phyloP scores from a whole-genome alignment of 2,888 invertebrate species.

The Drosophila mettleri region DNA sequence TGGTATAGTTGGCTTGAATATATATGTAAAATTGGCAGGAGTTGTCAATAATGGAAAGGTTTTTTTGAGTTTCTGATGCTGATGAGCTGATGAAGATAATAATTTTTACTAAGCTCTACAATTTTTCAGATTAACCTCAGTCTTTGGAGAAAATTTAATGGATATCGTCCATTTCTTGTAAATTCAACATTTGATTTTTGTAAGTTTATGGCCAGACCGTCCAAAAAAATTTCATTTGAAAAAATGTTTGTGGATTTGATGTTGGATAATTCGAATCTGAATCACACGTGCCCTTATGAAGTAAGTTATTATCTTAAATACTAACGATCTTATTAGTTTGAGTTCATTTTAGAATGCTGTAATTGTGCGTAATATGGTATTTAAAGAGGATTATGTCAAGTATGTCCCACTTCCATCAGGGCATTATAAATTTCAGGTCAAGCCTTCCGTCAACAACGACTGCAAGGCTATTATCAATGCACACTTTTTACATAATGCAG shows the following conservation, averaged over 20 bases:
- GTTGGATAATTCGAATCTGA: constrained; percentile 8
- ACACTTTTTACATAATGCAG: constrained; percentile 2
- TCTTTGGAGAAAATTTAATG: constrained; percentile 36
- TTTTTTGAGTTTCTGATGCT: background rate
- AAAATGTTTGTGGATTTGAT: background rate
- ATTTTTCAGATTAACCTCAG: constrained; percentile 36
- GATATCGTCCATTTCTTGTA: constrained; percentile 42
- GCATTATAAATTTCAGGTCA: constrained; percentile 29
- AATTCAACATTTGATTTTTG: constrained; percentile 43
- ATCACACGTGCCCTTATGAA: constrained; percentile 43
- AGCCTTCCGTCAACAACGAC: constrained; percentile 10
- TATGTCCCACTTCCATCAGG: constrained; percentile 30
- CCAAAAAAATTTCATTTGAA: constrained; percentile 7
- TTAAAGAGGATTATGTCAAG: constrained; percentile 22
- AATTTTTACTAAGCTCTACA: no score
- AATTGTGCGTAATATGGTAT: constrained; percentile 18
- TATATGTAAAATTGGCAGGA: background rate
- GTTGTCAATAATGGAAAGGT: constrained; percentile 12
- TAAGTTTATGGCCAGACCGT: background rate
- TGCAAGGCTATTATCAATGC: constrained; percentile 16
- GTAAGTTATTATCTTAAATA: constrained; percentile 7
- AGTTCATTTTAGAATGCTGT: constrained; percentile 19
- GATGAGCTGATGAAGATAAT: background rate
- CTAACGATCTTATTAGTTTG: background rate
- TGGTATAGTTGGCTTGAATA: constrained; percentile 11